Base-by-base conservation (phyloP, 2,797 vertebrate species). In the Anisognathus igniventris region DNA sequence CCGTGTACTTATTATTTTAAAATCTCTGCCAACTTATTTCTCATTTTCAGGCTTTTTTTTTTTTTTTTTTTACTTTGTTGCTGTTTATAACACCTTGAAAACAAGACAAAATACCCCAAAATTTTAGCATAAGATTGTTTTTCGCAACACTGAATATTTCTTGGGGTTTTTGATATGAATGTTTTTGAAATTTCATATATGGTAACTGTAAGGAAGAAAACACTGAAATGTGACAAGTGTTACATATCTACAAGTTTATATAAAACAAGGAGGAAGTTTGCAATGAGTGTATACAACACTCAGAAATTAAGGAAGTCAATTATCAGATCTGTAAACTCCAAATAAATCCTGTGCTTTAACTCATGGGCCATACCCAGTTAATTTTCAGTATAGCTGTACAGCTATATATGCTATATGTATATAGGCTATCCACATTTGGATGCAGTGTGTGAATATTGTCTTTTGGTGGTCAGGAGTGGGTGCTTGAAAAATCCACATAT, bases 1-100 rank as follows among this genome's bases (percentile, higher is more conserved):
- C 93, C 95, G 93, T 79, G 71, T 64, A 84, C 72, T 96, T 93
- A 93, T 44, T 96, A 93, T 83, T 60, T 93, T 90, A 86, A 89
- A 97, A 94, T 75, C 21, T 92, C 64, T 95, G 61, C 54, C 67
- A 93, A 94, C 42, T 9, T 71, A 82, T 90, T 97, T 95, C 65
- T 88, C 30, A 73, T 84, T 96, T 97, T 93, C 68, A 93, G 80
- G 51, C 37, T 86, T 65, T 2, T 3, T 48, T 31, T 3, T 2
- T 50, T 50, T 42, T 31, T 48, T 18, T 48, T 67, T 60, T 77
- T 20, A 6, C 2, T 81, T 33, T 77, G 19, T 30, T 92, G 33
- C 13, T 82, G 6, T 60, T 93, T 81, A 30, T 58, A 79, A 88
- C 30, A 35, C 24, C 27, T 86, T 89, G 51, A 91, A 93, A 95